Conservation (phyloP, 2,797 vertebrate genomes). For the Enteromius trimaculatus region DNA sequence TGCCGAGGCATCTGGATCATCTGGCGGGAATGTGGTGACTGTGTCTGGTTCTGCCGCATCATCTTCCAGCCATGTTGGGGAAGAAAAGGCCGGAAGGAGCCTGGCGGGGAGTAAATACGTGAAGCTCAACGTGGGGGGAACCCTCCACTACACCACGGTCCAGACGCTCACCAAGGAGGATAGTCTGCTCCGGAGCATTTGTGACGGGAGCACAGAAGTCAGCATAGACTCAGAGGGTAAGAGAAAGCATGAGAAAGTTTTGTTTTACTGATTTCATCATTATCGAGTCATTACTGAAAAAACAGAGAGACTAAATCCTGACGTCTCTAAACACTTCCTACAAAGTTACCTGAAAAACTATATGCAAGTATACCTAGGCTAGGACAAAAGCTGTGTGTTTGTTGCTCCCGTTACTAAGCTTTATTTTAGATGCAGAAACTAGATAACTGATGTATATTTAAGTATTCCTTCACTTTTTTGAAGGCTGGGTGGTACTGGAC, state of each 20-base stretch:
- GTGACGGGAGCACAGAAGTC: slow-evolving; percentile 83
- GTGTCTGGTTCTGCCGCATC: slow-evolving; percentile 64
- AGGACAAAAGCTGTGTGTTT: neutral
- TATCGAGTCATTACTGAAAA: neutral
- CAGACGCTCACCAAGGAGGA: slow-evolving; percentile 90
- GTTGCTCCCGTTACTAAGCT: neutral
- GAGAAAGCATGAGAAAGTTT: neutral
- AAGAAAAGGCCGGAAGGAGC: slow-evolving; percentile 65
- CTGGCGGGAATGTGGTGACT: slow-evolving; percentile 73
- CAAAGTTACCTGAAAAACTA: neutral
- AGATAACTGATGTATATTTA: neutral
- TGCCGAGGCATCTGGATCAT: slow-evolving; percentile 81
- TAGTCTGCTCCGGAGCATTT: slow-evolving; percentile 84
- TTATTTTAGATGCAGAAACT: neutral
- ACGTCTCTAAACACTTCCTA: neutral
- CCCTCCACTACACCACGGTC: slow-evolving; percentile 89
- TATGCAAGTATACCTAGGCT: neutral
- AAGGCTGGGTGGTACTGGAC: slow-evolving; percentile 90
- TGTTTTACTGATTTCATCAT: neutral
- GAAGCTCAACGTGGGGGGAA: slow-evolving; percentile 90
- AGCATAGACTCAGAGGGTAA: slow-evolving; percentile 85
- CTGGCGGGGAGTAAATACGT: slow-evolving; percentile 87
- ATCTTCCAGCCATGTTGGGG: slow-evolving; percentile 67
- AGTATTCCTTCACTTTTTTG: neutral
- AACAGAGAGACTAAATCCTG: neutral